Base-by-base conservation (phyloP, 2,113 vertebrate genomes). In the Garra rufa region DNA sequence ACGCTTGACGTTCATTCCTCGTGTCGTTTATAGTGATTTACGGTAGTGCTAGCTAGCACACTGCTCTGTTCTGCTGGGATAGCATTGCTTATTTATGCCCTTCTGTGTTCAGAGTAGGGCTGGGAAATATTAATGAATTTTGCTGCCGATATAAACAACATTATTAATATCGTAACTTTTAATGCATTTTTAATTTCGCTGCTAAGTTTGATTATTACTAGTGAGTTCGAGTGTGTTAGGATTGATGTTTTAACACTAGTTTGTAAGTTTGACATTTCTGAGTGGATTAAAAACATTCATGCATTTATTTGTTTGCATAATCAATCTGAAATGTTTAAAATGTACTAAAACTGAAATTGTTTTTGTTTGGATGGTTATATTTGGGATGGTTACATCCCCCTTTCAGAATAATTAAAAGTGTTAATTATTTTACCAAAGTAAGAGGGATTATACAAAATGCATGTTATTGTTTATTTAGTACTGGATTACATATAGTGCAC, bases 21-120 rank as follows among this genome's bases (percentile, higher is more conserved):
- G 21, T 70, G 19, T 71, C 6, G 21, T 71, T 44, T 71, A 71
- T 44, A 44, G 38, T 44, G 41, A 71, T 44, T 71, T 71, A 71
- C 41, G 6, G n/a, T 24, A 44, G 38, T 71, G 69, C 41, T 24
- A 14, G 69, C 38, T 44, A 24, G 21, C 10, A 28, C 26, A 28
- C 59, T 5, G 11, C 69, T 44, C 21, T 14, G 21, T 71, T 71
- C 21, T 44, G 6, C 19, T 71, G 21, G 1, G 38, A 43, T 71
- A 24, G 11, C 38, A 70, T 41, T 7, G 21, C 10, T 71, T 71
- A 70, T 43, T 41, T 63, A 63, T 63, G 13, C 69, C 19, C 69
- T 44, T 44, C 38, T 24, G 5, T 71, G 38, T 71, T 71, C 17
- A 69, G 21, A 57, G 52, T n/a, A 10, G 17, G 17, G 17, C 65